Conservation (phyloP, 2,113 vertebrate species). For the Bombycilla garrulus region DNA sequence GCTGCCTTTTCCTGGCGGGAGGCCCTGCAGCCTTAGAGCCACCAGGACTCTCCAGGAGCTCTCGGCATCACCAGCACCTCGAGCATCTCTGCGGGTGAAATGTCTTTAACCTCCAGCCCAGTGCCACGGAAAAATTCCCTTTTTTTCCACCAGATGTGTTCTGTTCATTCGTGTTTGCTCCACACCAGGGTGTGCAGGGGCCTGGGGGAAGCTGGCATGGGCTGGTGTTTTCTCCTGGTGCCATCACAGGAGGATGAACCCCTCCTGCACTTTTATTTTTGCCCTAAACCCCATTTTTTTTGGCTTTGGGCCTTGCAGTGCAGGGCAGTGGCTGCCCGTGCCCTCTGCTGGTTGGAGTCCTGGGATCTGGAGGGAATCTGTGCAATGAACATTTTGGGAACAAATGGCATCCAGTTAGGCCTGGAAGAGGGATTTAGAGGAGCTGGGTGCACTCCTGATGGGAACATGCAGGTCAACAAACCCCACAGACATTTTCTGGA, state of each 20-base stretch:
- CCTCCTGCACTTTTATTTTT: accelerated
- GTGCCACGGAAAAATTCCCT: neutral
- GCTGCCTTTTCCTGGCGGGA: neutral
- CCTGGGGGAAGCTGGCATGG: accelerated
- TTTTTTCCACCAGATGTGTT: neutral
- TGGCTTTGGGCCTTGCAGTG: accelerated
- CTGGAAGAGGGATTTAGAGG: neutral
- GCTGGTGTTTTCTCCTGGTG: accelerated
- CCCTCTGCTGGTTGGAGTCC: neutral
- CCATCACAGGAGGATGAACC: accelerated
- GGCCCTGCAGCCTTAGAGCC: neutral
- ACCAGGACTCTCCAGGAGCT: neutral
- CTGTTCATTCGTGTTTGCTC: accelerated
- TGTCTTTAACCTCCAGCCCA: accelerated
- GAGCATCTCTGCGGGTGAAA: neutral
- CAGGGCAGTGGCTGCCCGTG: neutral
- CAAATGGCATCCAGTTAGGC: neutral
- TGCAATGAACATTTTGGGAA: neutral
- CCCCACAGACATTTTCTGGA: neutral
- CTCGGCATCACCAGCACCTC: neutral
- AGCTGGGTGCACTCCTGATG: neutral
- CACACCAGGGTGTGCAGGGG: neutral
- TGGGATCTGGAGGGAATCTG: neutral
- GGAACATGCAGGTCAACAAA: neutral
- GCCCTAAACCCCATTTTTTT: accelerated